A percentile compares a stretch with the other conserved stretches of the same genome.
Conservation (phyloP, 2,797 vertebrate genomes). For the Gallirallus australis region DNA sequence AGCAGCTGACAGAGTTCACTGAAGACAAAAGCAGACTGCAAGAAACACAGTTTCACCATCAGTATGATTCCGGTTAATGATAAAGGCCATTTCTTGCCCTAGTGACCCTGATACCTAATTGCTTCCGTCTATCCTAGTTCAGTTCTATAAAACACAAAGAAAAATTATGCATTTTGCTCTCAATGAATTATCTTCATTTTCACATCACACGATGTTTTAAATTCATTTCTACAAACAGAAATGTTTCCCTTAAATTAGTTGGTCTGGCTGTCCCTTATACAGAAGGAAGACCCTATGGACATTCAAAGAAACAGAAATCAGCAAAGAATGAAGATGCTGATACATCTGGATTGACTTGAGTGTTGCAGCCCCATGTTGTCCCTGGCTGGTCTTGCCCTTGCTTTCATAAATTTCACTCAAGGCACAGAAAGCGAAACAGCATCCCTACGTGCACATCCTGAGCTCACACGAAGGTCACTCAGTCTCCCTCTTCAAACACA, state of each 20-base stretch:
- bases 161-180: neutral
- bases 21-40: neutral
- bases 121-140: neutral
- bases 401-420: neutral
- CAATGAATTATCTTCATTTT: neutral
- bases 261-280: neutral
- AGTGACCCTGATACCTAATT: neutral
- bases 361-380: neutral
- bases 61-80: neutral
- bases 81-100: neutral
- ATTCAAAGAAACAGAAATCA: neutral
- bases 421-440: neutral
- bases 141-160: neutral
- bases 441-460: rapidly evolving
- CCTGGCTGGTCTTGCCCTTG: neutral
- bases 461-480: neutral
- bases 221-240: neutral
- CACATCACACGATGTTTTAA: neutral
- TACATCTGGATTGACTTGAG: neutral
- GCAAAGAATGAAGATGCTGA: neutral
- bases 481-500: neutral
- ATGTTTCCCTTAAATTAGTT: neutral
- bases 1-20: conserved; percentile 11
- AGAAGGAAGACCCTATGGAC: neutral
- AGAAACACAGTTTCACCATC: neutral